Base-by-base conservation (phyloP, 2,113 vertebrate species). In the Gobiocypris rarus region DNA sequence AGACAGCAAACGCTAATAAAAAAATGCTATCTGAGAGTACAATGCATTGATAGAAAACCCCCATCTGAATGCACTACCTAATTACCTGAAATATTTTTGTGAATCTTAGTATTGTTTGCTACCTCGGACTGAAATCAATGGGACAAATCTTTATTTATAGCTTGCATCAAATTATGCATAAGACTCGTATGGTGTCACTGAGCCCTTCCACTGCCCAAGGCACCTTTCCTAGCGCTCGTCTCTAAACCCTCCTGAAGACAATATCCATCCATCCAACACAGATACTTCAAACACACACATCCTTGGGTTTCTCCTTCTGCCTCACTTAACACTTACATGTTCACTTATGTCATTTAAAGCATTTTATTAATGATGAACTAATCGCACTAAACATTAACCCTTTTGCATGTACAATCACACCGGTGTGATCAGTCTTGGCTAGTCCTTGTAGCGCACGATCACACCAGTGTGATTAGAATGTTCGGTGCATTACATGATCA, bases 131-230 rank as follows among this genome's bases (percentile, higher is more conserved):
- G n/a, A 70, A 75, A 52, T 19, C 45, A 14, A 54, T 7, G 48
- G 28, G 14, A 56, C 28, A n/a, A 75, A 75, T 22, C 63, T 43
- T 41, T 43, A 73, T 59, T 58, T 45, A 38, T 70, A 82, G 63
- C 7, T 56, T 17, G 28, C 8, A 24, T 81, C 61, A 11, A 38
- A 24, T 54, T n/a, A 28, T 26, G n/a, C 0, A 1, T 43, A 6
- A 41, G 28, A 71, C 48, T 52, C 5, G 31, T 52, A 41, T 38
- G 34, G 19, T 78, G 75, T 59, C 67, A 11, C 9, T 73, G 69
- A 54, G 17, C 63, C 15, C 13, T 73, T 58, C 19, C 8, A 3
- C 22, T 14, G 4, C 63, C 61, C 7, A 22, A 63, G 76, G 31
- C 8, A 75, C 73, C 34, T 43, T 2, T 1, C 17, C 26, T 17